These are phyloP conservation scores for Brachyhypopomus occidentalis DNA, from an alignment of 2,113 vertebrate genomes.

Conservation along the genomic window DNA sequence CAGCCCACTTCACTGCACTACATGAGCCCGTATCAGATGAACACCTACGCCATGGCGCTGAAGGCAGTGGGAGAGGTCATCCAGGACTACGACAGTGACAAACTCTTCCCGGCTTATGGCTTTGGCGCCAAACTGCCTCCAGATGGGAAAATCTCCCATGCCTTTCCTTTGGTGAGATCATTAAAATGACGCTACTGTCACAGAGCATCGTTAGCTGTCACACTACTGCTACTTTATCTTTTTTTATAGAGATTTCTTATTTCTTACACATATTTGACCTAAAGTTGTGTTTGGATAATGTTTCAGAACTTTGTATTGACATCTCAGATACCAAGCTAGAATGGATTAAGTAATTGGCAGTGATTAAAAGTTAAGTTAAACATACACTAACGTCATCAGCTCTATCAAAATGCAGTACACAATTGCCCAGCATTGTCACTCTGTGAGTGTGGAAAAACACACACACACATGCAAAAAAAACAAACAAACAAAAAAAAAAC, in stretches of 20 bases:
- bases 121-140: constrained; percentile 98
- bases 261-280: not conserved
- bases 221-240: not conserved
- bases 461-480: constrained; percentile 24
- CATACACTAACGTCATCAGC: not conserved
- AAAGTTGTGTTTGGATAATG: not conserved
- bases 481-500: constrained; percentile 27
- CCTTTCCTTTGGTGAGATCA: constrained; percentile 87
- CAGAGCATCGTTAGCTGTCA: not conserved
- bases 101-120: constrained; percentile 96
- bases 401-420: not conserved
- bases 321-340: not conserved
- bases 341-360: no score
- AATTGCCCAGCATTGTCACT: constrained; percentile 1
- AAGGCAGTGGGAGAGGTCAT: constrained; percentile 98
- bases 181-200: not conserved
- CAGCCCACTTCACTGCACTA: constrained; percentile 98
- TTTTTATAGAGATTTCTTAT: not conserved
- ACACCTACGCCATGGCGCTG: constrained; percentile 95
- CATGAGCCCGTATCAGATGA: constrained; percentile 97
- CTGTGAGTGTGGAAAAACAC: not conserved
- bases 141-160: constrained; percentile 95
- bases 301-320: not conserved
- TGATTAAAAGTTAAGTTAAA: no score
- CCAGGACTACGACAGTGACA: constrained; percentile 99